Evolutionary conservation across 2,113 vertebrate genomes (phyloP).

Genomic region (Psittacara wagleri): DNA sequence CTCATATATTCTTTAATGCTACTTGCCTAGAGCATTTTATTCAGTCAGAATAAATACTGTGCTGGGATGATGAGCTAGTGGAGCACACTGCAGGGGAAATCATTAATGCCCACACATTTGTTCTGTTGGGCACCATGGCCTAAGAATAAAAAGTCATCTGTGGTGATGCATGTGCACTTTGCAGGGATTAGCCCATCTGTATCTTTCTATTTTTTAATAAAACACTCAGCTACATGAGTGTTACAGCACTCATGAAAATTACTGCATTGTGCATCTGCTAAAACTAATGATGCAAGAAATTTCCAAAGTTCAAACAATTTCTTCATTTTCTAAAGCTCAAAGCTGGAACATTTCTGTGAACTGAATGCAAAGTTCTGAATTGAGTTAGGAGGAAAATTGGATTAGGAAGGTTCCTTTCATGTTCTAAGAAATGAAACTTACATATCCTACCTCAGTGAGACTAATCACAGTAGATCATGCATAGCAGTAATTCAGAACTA

Average conservation of each 20-base stretch:
- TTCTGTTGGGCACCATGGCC: background rate
- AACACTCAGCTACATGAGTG: conserved; percentile 39
- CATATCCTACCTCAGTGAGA: background rate
- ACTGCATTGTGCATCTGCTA: conserved; percentile 28
- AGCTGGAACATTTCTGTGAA: conserved; percentile 68
- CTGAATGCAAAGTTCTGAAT: conserved; percentile 44
- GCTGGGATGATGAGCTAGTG: conserved; percentile 17
- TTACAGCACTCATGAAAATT: conserved; percentile 55
- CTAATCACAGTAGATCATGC: background rate
- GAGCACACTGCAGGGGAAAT: conserved; percentile 27
- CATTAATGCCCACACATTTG: conserved; percentile 17
- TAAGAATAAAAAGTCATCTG: conserved; percentile 34
- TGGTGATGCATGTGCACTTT: conserved; percentile 37
- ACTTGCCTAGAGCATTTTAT: conserved; percentile 31
- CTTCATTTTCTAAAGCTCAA: conserved; percentile 49
- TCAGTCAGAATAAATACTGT: conserved; percentile 34
- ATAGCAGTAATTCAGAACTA: background rate
- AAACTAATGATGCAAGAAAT: conserved; percentile 53
- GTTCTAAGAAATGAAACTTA: background rate
- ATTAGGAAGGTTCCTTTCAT: background rate
- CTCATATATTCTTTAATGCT: background rate
- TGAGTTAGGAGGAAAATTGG: conserved; percentile 40
- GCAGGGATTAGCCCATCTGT: conserved; percentile 22
- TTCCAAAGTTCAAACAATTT: conserved; percentile 53
- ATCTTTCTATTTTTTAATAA: conserved; percentile 21